phyloP scores from a whole-genome alignment of 2,113 vertebrate genomes.

The Sclerurus mexicanus region DNA sequence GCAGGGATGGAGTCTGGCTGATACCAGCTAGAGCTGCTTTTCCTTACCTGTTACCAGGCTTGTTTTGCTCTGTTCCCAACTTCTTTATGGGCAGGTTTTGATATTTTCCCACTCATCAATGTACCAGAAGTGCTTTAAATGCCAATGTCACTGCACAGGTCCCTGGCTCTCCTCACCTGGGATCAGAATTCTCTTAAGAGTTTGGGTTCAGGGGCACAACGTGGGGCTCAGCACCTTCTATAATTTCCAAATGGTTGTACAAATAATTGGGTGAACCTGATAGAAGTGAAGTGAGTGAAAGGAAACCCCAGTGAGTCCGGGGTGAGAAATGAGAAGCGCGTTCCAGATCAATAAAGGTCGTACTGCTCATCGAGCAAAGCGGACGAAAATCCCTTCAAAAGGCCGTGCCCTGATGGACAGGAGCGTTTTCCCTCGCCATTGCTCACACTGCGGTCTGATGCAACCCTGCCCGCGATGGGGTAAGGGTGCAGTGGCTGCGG shows the following conservation, averaged over 20 bases:
- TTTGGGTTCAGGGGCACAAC: neutral
- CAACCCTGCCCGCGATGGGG: slow-evolving; percentile 15
- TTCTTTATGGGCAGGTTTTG: neutral
- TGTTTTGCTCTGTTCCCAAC: neutral
- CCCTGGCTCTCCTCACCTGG: neutral
- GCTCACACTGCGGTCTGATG: slow-evolving; percentile 38
- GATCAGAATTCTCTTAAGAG: neutral
- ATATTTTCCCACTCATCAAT: neutral
- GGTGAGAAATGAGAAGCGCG: neutral
- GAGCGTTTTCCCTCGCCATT: accelerated
- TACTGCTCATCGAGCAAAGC: neutral
- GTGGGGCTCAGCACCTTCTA: neutral
- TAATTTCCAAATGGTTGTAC: neutral
- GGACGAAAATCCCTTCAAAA: neutral
- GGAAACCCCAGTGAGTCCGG: neutral
- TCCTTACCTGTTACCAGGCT: neutral
- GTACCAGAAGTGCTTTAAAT: neutral
- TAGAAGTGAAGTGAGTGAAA: neutral
- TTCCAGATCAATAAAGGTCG: neutral
- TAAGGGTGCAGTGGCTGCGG: slow-evolving; percentile 4
- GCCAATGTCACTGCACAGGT: neutral
- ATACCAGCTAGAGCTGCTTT: neutral
- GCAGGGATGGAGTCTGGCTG: neutral
- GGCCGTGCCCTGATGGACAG: neutral
- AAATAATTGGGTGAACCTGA: neutral